Conservation (phyloP, 2,888 invertebrate species). For the Drosophila mulleri region DNA sequence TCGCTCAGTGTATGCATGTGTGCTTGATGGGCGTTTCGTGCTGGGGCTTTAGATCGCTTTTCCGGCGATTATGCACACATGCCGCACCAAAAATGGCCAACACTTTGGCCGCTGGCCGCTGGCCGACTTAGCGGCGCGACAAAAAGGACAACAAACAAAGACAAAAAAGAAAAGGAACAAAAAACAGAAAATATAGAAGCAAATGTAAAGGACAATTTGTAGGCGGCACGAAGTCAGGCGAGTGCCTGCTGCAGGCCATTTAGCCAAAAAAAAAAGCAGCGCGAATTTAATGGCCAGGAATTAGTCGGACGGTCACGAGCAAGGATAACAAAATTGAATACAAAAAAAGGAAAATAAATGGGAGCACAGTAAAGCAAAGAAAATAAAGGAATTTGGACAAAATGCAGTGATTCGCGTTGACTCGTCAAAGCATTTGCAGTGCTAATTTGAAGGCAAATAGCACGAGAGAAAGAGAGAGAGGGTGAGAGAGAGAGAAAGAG, state of each 20-base stretch:
- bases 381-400: not conserved
- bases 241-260: slow-evolving; percentile 49
- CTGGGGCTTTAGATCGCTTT: slow-evolving; percentile 43
- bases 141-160: slow-evolving; percentile 21
- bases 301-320: slow-evolving; percentile 38
- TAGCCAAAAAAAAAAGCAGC: slow-evolving; percentile 67
- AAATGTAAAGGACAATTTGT: slow-evolving; percentile 65
- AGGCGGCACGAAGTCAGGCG: slow-evolving; percentile 39
- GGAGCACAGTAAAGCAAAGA: no score
- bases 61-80: slow-evolving; percentile 83
- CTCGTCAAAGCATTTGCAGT: slow-evolving; percentile 5
- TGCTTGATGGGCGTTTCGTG: slow-evolving; percentile 16
- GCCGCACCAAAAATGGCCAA: slow-evolving; percentile 72
- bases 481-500: not conserved
- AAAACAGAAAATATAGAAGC: slow-evolving; percentile 2
- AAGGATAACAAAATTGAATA: slow-evolving; percentile 58
- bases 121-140: slow-evolving; percentile 54
- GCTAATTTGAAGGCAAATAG: slow-evolving; percentile 10
- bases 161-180: slow-evolving; percentile 16
- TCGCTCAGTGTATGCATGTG: slow-evolving; percentile 7
- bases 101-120: slow-evolving; percentile 52
- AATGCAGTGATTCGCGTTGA: slow-evolving; percentile 6
- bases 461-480: not conserved
- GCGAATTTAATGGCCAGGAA: slow-evolving; percentile 75
- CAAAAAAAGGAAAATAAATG: not conserved